A percentile compares a stretch with the other conserved stretches of the same genome.
Evolutionary conservation across 1,140 invertebrate genomes (phyloP).

Genomic region (Meloidogyne chitwoodi): DNA sequence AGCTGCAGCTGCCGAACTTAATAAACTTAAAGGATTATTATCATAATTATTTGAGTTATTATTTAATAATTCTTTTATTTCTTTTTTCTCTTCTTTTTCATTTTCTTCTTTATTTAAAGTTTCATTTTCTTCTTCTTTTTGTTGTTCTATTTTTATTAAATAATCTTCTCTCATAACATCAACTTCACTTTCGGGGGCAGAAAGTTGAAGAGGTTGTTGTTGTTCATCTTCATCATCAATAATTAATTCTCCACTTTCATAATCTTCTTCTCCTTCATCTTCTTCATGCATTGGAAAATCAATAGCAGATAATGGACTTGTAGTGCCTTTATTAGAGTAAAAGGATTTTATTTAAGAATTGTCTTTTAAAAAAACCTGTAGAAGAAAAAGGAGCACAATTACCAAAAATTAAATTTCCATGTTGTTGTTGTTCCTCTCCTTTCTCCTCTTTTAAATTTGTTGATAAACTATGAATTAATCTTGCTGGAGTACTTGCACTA

Average conservation of each 20-base stretch:
- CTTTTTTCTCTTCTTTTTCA: not conserved
- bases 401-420: not conserved
- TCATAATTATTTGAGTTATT: not conserved
- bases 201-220: not conserved
- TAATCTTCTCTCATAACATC: slow-evolving; percentile 3
- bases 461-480: not conserved
- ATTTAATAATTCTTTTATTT: not conserved
- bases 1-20: slow-evolving; percentile 1
- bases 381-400: not conserved
- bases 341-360: too few relatives aligned
- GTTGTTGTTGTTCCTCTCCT: not conserved
- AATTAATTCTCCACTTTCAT: not conserved
- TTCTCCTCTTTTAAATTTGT: slow-evolving; percentile 1
- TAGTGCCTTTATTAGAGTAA: too few relatives aligned
- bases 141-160: not conserved
- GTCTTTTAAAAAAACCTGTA: not conserved
- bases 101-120: not conserved
- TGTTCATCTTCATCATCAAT: not conserved
- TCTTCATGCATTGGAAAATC: slow-evolving; percentile 21
- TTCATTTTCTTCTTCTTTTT: not conserved
- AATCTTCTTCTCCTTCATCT: slow-evolving; percentile 8
- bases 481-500: slow-evolving; percentile 12
- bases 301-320: slow-evolving; percentile 9
- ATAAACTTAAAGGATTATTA: not conserved
- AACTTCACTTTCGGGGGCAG: slow-evolving; percentile 15